Evolutionary conservation across 2,888 invertebrate species (phyloP).

Genomic region (Scaptomyza reducta): DNA sequence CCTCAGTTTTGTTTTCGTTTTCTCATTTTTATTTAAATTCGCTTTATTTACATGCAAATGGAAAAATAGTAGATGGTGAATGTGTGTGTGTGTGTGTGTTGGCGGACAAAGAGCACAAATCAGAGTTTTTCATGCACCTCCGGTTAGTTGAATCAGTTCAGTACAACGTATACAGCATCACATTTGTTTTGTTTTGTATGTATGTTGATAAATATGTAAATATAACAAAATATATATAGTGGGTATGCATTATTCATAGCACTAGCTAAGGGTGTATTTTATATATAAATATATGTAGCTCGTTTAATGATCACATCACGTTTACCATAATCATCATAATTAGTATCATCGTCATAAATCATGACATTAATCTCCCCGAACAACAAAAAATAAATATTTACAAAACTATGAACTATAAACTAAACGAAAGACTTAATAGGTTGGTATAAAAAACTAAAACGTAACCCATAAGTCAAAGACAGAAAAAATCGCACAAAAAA

Average conservation of each 20-base stretch:
- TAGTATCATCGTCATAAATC: slow-evolving; percentile 27
- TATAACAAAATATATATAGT: slow-evolving; percentile 66
- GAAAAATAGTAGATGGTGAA: slow-evolving; percentile 61
- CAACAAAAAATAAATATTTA: slow-evolving; percentile 79
- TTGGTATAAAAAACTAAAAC: slow-evolving; percentile 44
- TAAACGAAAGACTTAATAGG: slow-evolving; percentile 56
- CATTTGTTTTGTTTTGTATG: slow-evolving; percentile 32
- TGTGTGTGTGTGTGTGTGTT: slow-evolving; percentile 24
- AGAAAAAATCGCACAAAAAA: slow-evolving; percentile 45
- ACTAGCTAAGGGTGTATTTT: slow-evolving; percentile 61
- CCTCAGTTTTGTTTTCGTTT: slow-evolving; percentile 35
- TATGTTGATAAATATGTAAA: slow-evolving; percentile 44
- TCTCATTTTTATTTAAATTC: slow-evolving; percentile 61
- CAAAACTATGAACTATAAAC: slow-evolving; percentile 60
- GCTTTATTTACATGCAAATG: slow-evolving; percentile 72
- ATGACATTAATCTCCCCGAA: slow-evolving; percentile 43
- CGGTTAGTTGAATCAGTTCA: slow-evolving; percentile 68
- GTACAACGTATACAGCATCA: slow-evolving; percentile 57
- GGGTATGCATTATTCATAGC: slow-evolving; percentile 57
- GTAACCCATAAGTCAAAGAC: slow-evolving; percentile 48
- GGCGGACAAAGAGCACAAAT: slow-evolving; percentile 64
- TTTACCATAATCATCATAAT: slow-evolving; percentile 70
- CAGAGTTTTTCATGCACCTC: slow-evolving; percentile 55
- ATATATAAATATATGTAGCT: slow-evolving; percentile 72
- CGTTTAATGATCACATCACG: slow-evolving; percentile 77